Evolutionary conservation across 92 coral and sea anemone genomes (phyloP), one percentile per base, ranked within the genome.

Genomic region (Zoanthus solanderi): DNA sequence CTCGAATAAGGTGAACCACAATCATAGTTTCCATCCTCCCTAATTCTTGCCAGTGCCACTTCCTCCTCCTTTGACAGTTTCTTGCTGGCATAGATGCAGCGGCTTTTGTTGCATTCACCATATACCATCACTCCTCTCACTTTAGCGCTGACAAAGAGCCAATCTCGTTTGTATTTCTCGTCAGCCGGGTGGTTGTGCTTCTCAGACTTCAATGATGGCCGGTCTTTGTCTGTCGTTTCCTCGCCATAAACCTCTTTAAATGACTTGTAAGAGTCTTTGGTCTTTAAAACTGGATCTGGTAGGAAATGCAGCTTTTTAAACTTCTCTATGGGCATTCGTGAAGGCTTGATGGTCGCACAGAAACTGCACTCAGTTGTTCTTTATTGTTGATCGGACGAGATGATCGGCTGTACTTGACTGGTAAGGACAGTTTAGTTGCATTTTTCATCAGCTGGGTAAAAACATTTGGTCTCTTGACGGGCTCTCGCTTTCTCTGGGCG

Each of bases 1-100:
- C 23, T 23, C 23, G 23, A 23, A 23, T 23, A 18, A 28, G 58
- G 78, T 3, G 78, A 74, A 17, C 78, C 78, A 74, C 78, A 74
- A 0, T 74, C 78, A 17, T 74, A 74, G 4, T 46, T 29, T 23
- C 78, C 13, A n/a, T 5, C 78, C 52, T 74, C 78, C 77, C 46
- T 37, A 0, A 74, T 29, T 29, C 78, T 45, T 9, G 78, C 56
- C 29, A 74, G 8, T 46, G 58, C 58, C 2, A 74, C 52, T 29
- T 74, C 34, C 78, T 73, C 57, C 58, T 74, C 78, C 15, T 74
- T 74, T 74, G 78, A 74, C 4, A 74, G 78, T 8, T 74, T 74
- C 57, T 74, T 74, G 32, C 56, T 52, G 0, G 78, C n/a, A 11
- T 45, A 74, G 3, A 46, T 74, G 28, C 78, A 74, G 9, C 78